Evolutionary conservation across 2,797 vertebrate species (phyloP), one percentile per base, ranked within the genome.

Genomic region (Kryptopterus vitreolus): DNA sequence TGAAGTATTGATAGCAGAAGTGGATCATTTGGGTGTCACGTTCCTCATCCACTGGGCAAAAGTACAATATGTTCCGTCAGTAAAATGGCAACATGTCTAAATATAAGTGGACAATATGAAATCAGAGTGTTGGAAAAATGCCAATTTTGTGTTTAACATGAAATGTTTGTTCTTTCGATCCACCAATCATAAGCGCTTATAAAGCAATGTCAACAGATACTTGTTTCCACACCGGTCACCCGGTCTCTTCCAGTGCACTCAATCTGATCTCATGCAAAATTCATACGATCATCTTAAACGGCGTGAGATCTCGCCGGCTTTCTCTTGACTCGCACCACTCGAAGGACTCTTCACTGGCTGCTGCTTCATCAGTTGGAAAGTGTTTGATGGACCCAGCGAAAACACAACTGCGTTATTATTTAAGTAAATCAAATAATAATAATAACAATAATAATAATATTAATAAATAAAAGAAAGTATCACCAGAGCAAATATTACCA

Each of bases 261-360:
- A 11, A 20, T 58, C 55, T 43, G 72, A 74, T 59, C 72, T 58
- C 72, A 74, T 74, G 33, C 35, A 58, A 74, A 58, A 58, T 74
- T 43, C 35, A 74, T 43, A 74, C 18, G 31, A 74, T 43, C 38
- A 58, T 58, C 71, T 15, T 24, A 74, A 74, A 33, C 18, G 33
- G 33, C 35, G 52, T 55, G 52, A 73, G 53, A 73, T 73, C 55
- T 38, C 22, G 38, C 38, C 38, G 29, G 53, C 29, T 74, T 59
- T 74, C 53, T 58, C 33, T 58, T 74, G 72, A 10, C 55, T 59
- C 52, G 22, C 55, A 50, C 55, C n/a, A 43, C 35, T 74, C 55
- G 26, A 74, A 59, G 58, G 24, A 43, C 55, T 59, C 55, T 46
- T 74, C 35, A 59, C 53, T 43, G 55, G n/a, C 46, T 58, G 35